Base-by-base conservation (phyloP, 2,888 invertebrate genomes). In the Labia minor region DNA sequence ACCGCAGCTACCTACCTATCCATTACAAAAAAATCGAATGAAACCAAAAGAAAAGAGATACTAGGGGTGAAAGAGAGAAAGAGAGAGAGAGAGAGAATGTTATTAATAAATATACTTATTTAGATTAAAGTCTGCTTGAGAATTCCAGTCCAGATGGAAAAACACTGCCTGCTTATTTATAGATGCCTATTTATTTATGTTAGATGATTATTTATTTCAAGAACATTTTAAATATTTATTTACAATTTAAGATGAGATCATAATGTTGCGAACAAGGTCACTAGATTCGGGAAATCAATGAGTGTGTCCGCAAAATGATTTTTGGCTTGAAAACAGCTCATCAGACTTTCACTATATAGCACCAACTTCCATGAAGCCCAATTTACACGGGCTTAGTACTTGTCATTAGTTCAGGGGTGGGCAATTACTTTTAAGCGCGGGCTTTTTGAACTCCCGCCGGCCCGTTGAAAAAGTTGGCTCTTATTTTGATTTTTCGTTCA, bases 81-180 rank as follows among this genome's bases (percentile, higher is more conserved):
- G 33, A 33, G 33, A 33, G 11, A 33, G 33, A 33, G 33, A 33
- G 33, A 49, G 14, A 16, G n/a, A 4, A 14, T 3, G 49, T n/a
- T 49, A 49, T 49, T 49, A 49, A 49, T 49, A 49, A 49, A 49
- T 49, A 49, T 11, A 49, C 49, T 49, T 49, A 49, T 49, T 49
- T 49, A 49, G 49, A 49, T 49, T 49, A 49, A 10, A 49, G 49
- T 3, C 16, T 16, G 49, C 49, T 14, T 49, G 49, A 14, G 49
- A 49, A 49, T 8, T 49, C 49, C 16, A n/a, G 16, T 16, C 49
- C 49, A 49, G 49, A 49, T 49, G 49, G 49, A 16, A 49, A 49
- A 49, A 49, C 49, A 49, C 49, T 49, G 49, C n/a, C 16, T 49
- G 49, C 14, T 49, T 49, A 14, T 49, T 49, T 49, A 49, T 14